Evolutionary conservation across 1,140 invertebrate genomes (phyloP).

Genomic region (Anastrepha ludens): DNA sequence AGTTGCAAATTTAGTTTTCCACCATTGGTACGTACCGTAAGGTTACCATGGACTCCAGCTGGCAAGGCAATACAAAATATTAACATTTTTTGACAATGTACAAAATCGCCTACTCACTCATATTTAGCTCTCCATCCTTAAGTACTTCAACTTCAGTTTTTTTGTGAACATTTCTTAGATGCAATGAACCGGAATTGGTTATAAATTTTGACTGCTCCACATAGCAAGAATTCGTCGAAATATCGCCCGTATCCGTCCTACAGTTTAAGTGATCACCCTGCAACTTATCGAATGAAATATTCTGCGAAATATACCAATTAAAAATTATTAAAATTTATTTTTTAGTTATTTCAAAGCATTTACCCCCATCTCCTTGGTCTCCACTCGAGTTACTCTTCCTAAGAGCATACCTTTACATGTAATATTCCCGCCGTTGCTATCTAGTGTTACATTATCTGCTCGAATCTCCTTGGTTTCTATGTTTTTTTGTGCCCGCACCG

Average conservation of each 20-base stretch:
- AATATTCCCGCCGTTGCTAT: slow-evolving; percentile 65
- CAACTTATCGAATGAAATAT: slow-evolving; percentile 67
- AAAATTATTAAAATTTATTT: neutral
- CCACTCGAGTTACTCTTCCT: slow-evolving; percentile 63
- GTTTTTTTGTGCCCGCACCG: slow-evolving; percentile 60
- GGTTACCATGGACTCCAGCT: slow-evolving; percentile 71
- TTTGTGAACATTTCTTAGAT: slow-evolving; percentile 71
- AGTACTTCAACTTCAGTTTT: slow-evolving; percentile 64
- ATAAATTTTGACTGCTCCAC: slow-evolving; percentile 69
- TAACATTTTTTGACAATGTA: neutral
- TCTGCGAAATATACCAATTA: slow-evolving; percentile 57
- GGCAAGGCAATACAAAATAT: neutral
- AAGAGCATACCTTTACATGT: slow-evolving; percentile 64
- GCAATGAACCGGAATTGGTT: slow-evolving; percentile 63
- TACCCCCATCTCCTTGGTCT: slow-evolving; percentile 64
- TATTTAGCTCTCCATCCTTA: slow-evolving; percentile 64
- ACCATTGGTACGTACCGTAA: slow-evolving; percentile 64
- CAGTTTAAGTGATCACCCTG: slow-evolving; percentile 66
- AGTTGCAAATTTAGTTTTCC: slow-evolving; percentile 69
- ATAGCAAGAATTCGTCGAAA: slow-evolving; percentile 68
- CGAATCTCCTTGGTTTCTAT: slow-evolving; percentile 66
- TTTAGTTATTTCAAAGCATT: neutral
- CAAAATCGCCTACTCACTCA: slow-evolving; percentile 63
- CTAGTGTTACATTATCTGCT: slow-evolving; percentile 61
- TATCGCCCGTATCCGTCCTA: slow-evolving; percentile 64